Evolutionary conservation across 2,113 vertebrate species (phyloP).

Genomic region (Merops nubicus): DNA sequence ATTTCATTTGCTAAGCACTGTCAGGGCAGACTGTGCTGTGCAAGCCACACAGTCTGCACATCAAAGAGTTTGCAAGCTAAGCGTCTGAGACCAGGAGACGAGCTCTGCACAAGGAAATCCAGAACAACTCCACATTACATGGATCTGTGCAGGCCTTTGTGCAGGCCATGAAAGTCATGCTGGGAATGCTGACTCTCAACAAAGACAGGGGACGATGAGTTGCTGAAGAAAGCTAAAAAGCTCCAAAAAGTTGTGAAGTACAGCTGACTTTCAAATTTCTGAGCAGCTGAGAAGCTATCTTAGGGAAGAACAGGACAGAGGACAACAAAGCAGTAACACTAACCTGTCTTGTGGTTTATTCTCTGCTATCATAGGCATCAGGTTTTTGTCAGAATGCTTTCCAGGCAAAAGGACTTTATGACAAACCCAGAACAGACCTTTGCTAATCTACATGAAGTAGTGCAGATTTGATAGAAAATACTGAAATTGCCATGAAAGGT

Average conservation of each 20-base stretch:
- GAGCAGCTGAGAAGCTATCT: neutral
- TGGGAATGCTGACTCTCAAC: neutral
- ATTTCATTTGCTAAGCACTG: neutral
- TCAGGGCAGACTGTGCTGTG: neutral
- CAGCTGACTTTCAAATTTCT: neutral
- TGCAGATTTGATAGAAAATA: neutral
- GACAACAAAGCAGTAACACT: neutral
- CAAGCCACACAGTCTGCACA: neutral
- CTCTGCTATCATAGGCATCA: neutral
- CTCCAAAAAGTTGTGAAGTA: neutral
- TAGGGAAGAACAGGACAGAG: neutral
- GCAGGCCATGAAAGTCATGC: neutral
- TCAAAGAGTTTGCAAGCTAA: slow-evolving; percentile 18
- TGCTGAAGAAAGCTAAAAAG: neutral
- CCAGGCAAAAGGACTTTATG: neutral
- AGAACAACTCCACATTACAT: neutral
- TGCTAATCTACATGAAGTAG: neutral
- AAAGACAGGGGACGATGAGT: neutral
- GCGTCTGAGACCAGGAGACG: neutral
- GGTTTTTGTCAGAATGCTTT: neutral
- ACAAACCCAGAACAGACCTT: neutral
- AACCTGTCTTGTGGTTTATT: neutral
- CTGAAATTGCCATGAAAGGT: neutral
- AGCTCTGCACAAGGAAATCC: neutral
- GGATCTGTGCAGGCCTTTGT: neutral